These are phyloP conservation scores for Mormyrus lacerda DNA, from an alignment of 2,113 vertebrate genomes.

Conservation along the genomic window DNA sequence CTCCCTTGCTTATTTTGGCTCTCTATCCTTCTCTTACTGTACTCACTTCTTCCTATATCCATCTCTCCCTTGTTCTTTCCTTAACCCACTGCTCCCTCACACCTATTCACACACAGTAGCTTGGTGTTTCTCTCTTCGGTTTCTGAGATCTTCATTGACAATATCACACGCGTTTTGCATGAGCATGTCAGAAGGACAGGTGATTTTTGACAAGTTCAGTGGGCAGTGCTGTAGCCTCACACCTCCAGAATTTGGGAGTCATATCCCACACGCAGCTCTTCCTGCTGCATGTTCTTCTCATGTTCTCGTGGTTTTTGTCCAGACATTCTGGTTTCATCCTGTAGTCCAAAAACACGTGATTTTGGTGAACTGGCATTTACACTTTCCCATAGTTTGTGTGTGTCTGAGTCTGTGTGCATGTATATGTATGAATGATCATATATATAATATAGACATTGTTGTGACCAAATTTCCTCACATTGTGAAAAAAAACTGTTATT, in stretches of 20 bases:
- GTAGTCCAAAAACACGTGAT: neutral
- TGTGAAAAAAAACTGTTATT: too few relatives aligned
- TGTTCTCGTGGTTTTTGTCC: neutral
- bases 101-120: neutral
- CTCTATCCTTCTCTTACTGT: constrained; percentile 16
- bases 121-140: neutral
- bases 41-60: constrained; percentile 27
- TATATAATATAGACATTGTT: too few relatives aligned
- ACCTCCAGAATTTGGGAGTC: neutral
- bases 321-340: neutral
- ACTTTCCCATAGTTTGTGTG: neutral
- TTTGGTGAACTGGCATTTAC: neutral
- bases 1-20: constrained; percentile 1
- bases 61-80: neutral
- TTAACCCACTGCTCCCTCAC: neutral
- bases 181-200: neutral
- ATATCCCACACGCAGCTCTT: neutral
- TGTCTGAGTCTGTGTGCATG: neutral
- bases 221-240: neutral
- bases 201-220: neutral
- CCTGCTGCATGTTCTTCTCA: neutral
- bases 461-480: too few relatives aligned
- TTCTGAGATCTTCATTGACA: neutral
- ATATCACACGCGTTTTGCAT: neutral
- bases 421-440: too few relatives aligned